Evolutionary conservation across 2,113 vertebrate species (phyloP), one percentile per base, ranked within the genome.

Genomic region (Podiceps cristatus): DNA sequence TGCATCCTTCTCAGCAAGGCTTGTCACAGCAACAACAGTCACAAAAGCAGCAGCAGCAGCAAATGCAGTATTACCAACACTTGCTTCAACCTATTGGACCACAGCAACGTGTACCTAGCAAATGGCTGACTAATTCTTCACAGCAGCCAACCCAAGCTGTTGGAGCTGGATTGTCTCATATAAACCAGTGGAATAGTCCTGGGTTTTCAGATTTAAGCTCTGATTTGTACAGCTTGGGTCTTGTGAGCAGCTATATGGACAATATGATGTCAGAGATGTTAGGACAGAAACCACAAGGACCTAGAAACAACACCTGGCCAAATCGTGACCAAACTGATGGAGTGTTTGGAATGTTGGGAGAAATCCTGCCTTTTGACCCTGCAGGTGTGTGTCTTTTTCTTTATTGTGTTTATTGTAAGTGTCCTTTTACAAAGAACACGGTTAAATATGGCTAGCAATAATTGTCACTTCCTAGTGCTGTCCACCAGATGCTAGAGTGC

Each of bases 171-270:
- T 98, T 99, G 71, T 99, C 99, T 59, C 99, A 99, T 86, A 98
- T 99, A 44, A 98, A 98, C 78, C 99, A 99, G 82, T 99, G 99
- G 99, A 98, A 98, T 82, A 98, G 98, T 55, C 98, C 99, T 22
- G 99, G 98, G 28, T 98, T 99, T 68, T 98, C 99, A 4, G 99
- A 99, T 96, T 98, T 99, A 88, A 99, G 99, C 98, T 99, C 99
- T 2, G 99, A 99, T 96, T 97, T 99, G 88, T 99, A 99, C 98
- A 99, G 99, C 91, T 97, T 99, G 98, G 99, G 99, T 69, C 98
- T 99, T 73, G 99, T 99, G 94, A 99, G 99, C 98, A 99, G 98
- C 96, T 99, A 99, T 96, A 99, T 99, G 99, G 99, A 99, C 98
- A 99, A 99, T 27, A 97, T 99, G 96, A 98, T 99, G 99, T 99